Evolutionary conservation across 53 echinoderm and acorn worm species (phyloP).

Genomic region (Luidia sarsii): DNA sequence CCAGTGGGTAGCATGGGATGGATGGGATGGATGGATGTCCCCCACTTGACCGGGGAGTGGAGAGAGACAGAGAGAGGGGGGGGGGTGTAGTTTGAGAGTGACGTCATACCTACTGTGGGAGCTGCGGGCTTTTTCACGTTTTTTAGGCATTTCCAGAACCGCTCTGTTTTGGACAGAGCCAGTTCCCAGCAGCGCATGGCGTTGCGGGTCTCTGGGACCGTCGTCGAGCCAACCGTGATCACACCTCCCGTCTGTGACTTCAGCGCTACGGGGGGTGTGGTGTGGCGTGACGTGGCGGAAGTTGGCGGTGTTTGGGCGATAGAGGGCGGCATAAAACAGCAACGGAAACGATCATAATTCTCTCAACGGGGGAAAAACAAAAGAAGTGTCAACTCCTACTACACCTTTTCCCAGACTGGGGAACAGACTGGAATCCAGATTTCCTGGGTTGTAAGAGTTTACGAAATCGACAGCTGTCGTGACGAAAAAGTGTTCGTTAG

Average conservation of each 20-base stretch:
- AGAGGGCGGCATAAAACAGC: not conserved
- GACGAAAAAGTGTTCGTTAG: no score
- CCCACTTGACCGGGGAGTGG: no score
- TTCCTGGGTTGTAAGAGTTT: no score
- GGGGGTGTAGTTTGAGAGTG: not conserved
- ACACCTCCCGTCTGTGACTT: not conserved
- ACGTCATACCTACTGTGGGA: slow-evolving; percentile 38
- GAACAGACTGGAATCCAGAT: no score
- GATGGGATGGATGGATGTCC: not conserved
- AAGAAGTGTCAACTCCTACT: no score
- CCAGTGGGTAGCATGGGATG: slow-evolving; percentile 11
- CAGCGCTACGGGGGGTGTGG: no score
- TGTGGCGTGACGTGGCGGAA: no score
- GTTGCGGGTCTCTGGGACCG: slow-evolving; percentile 37
- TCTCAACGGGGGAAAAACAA: no score
- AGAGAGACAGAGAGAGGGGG: no score
- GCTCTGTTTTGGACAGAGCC: not conserved
- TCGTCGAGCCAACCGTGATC: slow-evolving; percentile 39
- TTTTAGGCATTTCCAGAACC: slow-evolving; percentile 38
- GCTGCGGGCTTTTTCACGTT: slow-evolving; percentile 13
- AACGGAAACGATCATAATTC: no score
- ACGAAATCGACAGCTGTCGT: no score
- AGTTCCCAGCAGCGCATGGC: slow-evolving; percentile 16
- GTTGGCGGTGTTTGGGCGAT: not conserved
- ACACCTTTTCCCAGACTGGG: no score